phyloP scores from a whole-genome alignment of 1,140 invertebrate genomes.

The Lasioglossum albipes region DNA sequence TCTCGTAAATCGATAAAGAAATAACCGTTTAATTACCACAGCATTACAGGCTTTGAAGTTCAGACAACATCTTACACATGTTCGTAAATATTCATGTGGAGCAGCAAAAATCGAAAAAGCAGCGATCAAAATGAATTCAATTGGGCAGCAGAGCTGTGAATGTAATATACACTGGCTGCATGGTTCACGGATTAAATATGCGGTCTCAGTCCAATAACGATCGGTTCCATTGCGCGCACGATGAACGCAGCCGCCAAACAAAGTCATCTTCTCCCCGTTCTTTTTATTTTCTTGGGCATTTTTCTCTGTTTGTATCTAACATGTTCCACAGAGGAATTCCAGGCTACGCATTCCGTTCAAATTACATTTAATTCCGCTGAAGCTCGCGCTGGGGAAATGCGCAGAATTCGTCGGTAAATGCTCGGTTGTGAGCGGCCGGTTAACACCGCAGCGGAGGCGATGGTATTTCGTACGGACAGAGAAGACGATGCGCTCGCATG shows the following conservation, averaged over 20 bases:
- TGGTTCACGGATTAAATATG: background rate
- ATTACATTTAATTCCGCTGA: background rate
- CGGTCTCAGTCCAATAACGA: background rate
- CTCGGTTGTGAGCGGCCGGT: background rate
- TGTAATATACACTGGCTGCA: background rate
- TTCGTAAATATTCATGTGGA: no score
- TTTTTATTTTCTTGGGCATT: no score
- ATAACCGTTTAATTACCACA: no score
- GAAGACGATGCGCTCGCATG: conserved; percentile 47
- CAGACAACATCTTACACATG: no score
- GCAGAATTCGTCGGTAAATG: conserved; percentile 11
- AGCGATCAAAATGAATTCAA: background rate
- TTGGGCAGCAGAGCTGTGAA: no score
- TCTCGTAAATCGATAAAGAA: no score
- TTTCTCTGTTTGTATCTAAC: background rate
- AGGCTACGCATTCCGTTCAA: conserved; percentile 8
- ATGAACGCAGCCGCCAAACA: no score
- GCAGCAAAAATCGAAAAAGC: no score
- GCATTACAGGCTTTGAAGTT: no score
- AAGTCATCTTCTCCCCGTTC: background rate
- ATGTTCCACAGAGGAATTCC: conserved; percentile 2
- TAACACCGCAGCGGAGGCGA: background rate
- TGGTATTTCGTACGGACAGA: background rate
- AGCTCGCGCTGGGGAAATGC: background rate
- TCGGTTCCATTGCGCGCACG: background rate